Percentiles rank a stretch among this genome's conserved stretches.
Evolutionary conservation across 2,888 invertebrate genomes (phyloP).

Genomic region (Willowsia nigromaculata): DNA sequence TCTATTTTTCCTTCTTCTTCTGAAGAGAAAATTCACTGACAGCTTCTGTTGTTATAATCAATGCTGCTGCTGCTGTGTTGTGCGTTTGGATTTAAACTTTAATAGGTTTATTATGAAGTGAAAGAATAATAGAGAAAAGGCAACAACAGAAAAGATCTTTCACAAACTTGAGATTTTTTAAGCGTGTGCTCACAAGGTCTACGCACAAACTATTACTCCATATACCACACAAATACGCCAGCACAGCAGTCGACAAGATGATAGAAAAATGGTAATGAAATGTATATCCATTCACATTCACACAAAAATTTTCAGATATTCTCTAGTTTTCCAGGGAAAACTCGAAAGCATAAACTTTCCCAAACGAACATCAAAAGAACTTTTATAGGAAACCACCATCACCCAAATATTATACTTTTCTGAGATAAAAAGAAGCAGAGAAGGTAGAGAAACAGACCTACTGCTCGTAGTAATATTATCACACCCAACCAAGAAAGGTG

Average conservation of each 20-base stretch:
- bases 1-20: neutral
- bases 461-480: neutral
- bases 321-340: neutral
- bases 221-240: neutral
- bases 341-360: neutral
- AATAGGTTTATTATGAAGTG: conserved; percentile 2
- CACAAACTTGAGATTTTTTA: neutral
- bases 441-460: neutral
- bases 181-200: neutral
- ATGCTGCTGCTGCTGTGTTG: neutral
- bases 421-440: neutral
- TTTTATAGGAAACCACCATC: neutral
- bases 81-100: conserved; percentile 30
- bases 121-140: conserved; percentile 16
- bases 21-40: conserved; percentile 16
- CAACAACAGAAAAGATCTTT: neutral
- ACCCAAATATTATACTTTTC: neutral
- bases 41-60: conserved; percentile 11
- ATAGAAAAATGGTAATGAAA: conserved; percentile 50
- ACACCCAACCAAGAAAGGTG: neutral
- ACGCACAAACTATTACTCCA: neutral
- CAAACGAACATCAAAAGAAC: neutral
- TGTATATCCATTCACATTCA: neutral
- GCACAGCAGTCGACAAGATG: neutral
- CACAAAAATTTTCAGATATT: neutral